phyloP scores from a whole-genome alignment of 2,797 vertebrate species.

The Mastacembelus armatus region DNA sequence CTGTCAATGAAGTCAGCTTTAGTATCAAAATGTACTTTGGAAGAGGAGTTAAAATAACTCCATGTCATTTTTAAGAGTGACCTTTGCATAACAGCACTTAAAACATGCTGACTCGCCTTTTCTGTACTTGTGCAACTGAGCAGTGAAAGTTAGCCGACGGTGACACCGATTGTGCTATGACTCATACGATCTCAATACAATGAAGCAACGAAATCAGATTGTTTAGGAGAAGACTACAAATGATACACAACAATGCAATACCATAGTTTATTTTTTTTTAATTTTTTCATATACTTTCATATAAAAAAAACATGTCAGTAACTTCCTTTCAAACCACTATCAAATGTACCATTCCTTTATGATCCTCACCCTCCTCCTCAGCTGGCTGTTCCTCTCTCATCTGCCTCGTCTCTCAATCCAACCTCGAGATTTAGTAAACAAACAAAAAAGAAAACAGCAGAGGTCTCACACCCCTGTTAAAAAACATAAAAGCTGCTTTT shows the following conservation, averaged over 20 bases:
- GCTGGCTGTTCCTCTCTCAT: constrained; percentile 59
- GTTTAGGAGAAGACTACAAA: constrained; percentile 72
- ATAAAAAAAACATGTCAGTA: constrained; percentile 82
- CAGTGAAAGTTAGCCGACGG: constrained; percentile 33
- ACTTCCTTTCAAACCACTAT: constrained; percentile 78
- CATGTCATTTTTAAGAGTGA: constrained; percentile 32
- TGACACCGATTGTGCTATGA: constrained; percentile 52
- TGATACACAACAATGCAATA: constrained; percentile 80
- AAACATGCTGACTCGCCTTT: constrained; percentile 15
- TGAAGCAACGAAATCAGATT: constrained; percentile 32
- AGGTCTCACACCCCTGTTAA: constrained; percentile 65
- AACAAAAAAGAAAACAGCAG: constrained; percentile 61
- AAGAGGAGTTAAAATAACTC: constrained; percentile 12
- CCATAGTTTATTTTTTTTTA: constrained; percentile 75
- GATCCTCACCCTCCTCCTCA: constrained; percentile 43
- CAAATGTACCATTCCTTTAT: constrained; percentile 83
- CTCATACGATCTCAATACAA: constrained; percentile 44
- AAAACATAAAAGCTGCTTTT: constrained; percentile 77
- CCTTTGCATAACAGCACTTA: constrained; percentile 47
- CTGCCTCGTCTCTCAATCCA: constrained; percentile 69
- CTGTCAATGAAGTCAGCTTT: constrained; percentile 42
- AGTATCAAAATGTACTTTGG: constrained; percentile 43
- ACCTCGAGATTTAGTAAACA: constrained; percentile 84
- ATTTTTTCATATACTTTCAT: constrained; percentile 71
- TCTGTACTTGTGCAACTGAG: constrained; percentile 41